Evolutionary conservation across 2,113 vertebrate species (phyloP).

Genomic region (Caranx ignobilis): DNA sequence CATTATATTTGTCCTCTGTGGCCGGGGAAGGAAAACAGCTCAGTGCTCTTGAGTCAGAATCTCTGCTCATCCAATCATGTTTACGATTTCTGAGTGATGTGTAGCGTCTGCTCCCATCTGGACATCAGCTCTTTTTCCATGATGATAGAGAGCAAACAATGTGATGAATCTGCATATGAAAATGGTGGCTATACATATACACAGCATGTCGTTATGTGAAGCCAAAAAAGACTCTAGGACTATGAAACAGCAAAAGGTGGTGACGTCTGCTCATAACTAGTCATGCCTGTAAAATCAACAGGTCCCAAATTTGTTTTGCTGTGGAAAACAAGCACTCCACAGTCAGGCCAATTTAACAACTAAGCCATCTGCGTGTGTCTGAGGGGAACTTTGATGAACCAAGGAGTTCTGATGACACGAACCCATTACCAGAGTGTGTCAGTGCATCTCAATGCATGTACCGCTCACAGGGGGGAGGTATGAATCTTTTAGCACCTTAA

Average conservation of each 20-base stretch:
- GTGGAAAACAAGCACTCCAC: slow-evolving; percentile 48
- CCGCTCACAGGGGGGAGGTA: slow-evolving; percentile 26
- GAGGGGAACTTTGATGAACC: slow-evolving; percentile 51
- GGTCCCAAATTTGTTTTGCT: slow-evolving; percentile 58
- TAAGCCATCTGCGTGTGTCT: slow-evolving; percentile 3
- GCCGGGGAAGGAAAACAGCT: slow-evolving; percentile 55
- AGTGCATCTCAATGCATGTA: slow-evolving; percentile 62
- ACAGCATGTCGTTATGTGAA: not conserved
- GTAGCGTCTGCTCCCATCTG: slow-evolving; percentile 57
- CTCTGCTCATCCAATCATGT: slow-evolving; percentile 65
- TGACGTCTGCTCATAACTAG: slow-evolving; percentile 6
- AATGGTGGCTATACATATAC: not conserved
- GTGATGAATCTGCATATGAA: slow-evolving; percentile 54
- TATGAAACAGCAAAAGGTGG: not conserved
- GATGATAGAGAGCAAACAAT: slow-evolving; percentile 44
- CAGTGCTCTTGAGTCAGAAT: slow-evolving; percentile 40
- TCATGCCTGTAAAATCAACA: slow-evolving; percentile 50
- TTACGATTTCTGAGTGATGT: slow-evolving; percentile 59
- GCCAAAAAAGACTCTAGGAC: slow-evolving; percentile 3
- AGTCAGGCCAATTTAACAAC: slow-evolving; percentile 46
- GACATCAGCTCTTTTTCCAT: slow-evolving; percentile 43
- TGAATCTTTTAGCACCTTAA: slow-evolving; percentile 46
- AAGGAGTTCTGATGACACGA: slow-evolving; percentile 58
- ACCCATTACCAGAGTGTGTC: slow-evolving; percentile 66
- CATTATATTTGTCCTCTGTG: slow-evolving; percentile 28